These are phyloP conservation scores for Zosterops hypoxanthus DNA, from an alignment of 2,113 vertebrate species.

Conservation along the genomic window DNA sequence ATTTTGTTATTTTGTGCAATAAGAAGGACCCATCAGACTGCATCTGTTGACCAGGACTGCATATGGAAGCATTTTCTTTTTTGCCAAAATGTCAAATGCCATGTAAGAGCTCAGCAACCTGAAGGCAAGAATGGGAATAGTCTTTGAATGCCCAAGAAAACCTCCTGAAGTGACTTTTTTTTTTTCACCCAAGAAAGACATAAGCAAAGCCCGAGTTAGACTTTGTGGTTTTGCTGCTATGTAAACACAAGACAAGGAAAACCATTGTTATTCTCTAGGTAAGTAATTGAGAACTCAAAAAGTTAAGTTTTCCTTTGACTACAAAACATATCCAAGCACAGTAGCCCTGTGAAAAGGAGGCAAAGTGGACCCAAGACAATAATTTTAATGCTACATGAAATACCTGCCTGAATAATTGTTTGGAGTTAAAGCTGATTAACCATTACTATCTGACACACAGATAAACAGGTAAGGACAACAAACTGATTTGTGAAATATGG, in stretches of 20 bases:
- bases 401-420: not conserved
- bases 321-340: not conserved
- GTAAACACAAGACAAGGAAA: not conserved
- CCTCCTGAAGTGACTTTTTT: not conserved
- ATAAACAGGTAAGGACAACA: not conserved
- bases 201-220: not conserved
- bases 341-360: not conserved
- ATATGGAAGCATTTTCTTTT: not conserved
- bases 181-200: accelerated
- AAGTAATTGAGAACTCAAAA: not conserved
- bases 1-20: not conserved
- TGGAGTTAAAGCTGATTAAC: not conserved
- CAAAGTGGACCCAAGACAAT: not conserved
- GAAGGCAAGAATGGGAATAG: not conserved
- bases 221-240: not conserved
- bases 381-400: not conserved
- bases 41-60: not conserved
- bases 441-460: not conserved
- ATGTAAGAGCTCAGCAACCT: not conserved
- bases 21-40: not conserved
- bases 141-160: not conserved
- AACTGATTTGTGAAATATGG: not conserved
- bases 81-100: not conserved
- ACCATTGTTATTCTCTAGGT: not conserved
- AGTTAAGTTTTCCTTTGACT: not conserved